A percentile compares a stretch with the other conserved stretches of the same genome.
Evolutionary conservation across 2,797 vertebrate genomes (phyloP).

Genomic region (Pelobates cultripes): DNA sequence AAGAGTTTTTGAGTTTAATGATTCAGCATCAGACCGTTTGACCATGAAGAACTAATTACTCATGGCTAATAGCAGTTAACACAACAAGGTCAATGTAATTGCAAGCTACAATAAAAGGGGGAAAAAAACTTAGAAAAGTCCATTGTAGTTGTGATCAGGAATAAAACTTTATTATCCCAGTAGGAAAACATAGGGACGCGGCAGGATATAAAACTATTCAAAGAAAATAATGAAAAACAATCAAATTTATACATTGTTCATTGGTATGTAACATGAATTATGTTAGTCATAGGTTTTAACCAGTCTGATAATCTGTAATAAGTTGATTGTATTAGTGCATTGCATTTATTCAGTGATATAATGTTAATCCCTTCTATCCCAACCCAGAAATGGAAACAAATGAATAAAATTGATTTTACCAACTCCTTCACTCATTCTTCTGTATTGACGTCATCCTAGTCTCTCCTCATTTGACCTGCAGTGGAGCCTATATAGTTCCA

Average conservation of each 20-base stretch:
- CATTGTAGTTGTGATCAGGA: not conserved
- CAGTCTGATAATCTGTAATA: not conserved
- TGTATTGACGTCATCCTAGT: too few species aligned
- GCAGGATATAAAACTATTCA: not conserved
- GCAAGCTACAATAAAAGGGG: not conserved
- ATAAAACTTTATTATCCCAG: conserved; percentile 13
- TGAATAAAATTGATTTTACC: too few species aligned
- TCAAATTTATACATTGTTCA: not conserved
- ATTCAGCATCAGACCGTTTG: too few species aligned
- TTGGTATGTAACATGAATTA: not conserved
- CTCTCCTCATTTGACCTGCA: too few species aligned
- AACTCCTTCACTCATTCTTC: too few species aligned
- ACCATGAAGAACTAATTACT: too few species aligned
- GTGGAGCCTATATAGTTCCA: too few species aligned
- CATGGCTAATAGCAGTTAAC: not conserved
- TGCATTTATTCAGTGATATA: not conserved
- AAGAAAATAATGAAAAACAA: conserved; percentile 6
- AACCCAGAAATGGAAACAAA: too few species aligned
- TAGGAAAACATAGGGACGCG: not conserved
- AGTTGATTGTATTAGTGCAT: not conserved
- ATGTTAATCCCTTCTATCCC: too few species aligned
- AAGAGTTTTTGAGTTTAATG: not conserved
- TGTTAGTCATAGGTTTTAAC: not conserved
- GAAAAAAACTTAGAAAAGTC: not conserved
- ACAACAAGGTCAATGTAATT: not conserved